Percentiles rank a stretch among this genome's conserved stretches.
Conservation (phyloP, 2,797 vertebrate genomes). For the Etheostoma nigrum region DNA sequence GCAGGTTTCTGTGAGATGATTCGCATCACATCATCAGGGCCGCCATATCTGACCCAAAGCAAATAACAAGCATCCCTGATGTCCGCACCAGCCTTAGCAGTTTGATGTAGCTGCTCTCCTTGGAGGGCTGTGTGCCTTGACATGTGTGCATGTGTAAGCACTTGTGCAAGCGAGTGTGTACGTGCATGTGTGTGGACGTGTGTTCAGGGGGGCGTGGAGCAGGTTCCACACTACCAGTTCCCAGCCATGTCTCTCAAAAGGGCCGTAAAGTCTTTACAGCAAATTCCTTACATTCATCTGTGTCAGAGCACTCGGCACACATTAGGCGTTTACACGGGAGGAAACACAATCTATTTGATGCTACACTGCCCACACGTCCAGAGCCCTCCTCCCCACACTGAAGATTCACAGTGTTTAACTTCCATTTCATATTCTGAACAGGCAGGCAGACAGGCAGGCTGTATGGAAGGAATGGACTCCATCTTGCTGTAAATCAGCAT, state of each 20-base stretch:
- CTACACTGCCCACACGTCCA: conserved; percentile 87
- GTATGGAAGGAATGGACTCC: conserved; percentile 73
- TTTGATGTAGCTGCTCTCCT: conserved; percentile 75
- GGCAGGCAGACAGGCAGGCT: conserved; percentile 72
- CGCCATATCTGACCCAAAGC: conserved; percentile 80
- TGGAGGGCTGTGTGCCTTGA: conserved; percentile 67
- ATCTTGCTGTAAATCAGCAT: conserved; percentile 83
- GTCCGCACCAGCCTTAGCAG: conserved; percentile 73
- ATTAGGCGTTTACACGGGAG: conserved; percentile 87
- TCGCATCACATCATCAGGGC: conserved; percentile 78
- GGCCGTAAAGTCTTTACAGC: conserved; percentile 86
- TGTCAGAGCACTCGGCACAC: conserved; percentile 83
- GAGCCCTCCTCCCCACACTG: conserved; percentile 77
- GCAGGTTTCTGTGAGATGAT: conserved; percentile 55
- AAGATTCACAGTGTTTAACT: conserved; percentile 85
- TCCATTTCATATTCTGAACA: conserved; percentile 86
- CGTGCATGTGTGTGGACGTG: conserved; percentile 37
- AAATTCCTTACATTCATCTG: conserved; percentile 89
- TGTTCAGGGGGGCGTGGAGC: conserved; percentile 62
- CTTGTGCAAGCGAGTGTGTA: conserved; percentile 52
- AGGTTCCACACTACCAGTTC: conserved; percentile 74
- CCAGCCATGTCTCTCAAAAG: conserved; percentile 83
- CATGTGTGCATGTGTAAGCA: conserved; percentile 77
- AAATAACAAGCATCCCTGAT: conserved; percentile 81
- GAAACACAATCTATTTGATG: conserved; percentile 90